These are phyloP conservation scores for Emydocephalus ijimae DNA, from an alignment of 2,113 vertebrate species.

Conservation along the genomic window DNA sequence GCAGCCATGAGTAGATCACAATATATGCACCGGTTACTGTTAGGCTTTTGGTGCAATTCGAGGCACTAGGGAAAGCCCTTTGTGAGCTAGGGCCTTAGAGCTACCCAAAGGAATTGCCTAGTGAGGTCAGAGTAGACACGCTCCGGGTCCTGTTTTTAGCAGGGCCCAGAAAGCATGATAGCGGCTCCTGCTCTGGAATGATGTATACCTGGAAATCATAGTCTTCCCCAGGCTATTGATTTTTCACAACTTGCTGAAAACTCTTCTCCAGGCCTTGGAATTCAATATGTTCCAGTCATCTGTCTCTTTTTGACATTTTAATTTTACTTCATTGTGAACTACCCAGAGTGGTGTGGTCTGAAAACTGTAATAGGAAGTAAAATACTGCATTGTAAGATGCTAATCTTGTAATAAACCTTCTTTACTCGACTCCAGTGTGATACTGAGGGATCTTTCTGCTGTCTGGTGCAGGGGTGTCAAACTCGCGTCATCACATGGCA, in stretches of 20 bases:
- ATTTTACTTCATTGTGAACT: background rate
- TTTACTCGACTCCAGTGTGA: background rate
- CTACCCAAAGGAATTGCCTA: background rate
- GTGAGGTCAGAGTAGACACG: background rate
- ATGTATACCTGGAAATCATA: background rate
- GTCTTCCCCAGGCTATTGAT: background rate
- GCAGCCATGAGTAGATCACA: background rate
- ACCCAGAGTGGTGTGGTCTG: background rate
- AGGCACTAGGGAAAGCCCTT: background rate
- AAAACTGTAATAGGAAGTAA: background rate
- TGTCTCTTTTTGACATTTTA: background rate
- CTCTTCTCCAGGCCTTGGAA: background rate
- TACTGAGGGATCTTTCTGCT: background rate
- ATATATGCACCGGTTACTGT: background rate
- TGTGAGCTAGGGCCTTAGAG: background rate
- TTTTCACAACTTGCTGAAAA: background rate
- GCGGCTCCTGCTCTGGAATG: background rate
- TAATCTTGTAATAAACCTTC: background rate
- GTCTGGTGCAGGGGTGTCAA: background rate
- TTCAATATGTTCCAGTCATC: background rate
- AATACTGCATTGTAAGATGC: background rate
- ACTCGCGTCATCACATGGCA: too few relatives aligned
- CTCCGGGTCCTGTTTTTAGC: background rate
- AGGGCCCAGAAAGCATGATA: background rate
- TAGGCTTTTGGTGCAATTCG: background rate